Conservation (phyloP, 1,140 invertebrate species). For the Hermatobates lingyangjiaoensis region DNA sequence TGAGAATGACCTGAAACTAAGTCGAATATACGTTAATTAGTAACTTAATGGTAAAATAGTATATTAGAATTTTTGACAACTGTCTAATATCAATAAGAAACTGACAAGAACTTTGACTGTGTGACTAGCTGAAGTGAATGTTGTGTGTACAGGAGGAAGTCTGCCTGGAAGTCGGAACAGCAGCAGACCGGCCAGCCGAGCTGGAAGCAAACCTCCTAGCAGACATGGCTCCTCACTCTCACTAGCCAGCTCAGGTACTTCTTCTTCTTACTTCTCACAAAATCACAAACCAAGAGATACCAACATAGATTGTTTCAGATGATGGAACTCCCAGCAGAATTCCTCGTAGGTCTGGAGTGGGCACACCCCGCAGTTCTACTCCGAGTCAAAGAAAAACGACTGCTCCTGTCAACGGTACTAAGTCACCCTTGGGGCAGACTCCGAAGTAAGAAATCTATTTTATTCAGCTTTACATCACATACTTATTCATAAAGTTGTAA, state of each 20-base stretch:
- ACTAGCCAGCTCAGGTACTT: slow-evolving; percentile 63
- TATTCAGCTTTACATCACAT: neutral
- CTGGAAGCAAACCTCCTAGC: slow-evolving; percentile 73
- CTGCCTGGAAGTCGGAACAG: slow-evolving; percentile 43
- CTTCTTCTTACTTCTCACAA: neutral
- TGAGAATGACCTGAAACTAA: no score
- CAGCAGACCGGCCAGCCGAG: slow-evolving; percentile 59
- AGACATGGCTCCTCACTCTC: slow-evolving; percentile 82
- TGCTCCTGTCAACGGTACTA: neutral
- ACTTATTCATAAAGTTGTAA: neutral
- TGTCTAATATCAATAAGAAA: no score
- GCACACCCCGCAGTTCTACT: neutral
- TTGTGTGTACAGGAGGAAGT: slow-evolving; percentile 24
- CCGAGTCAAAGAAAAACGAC: neutral
- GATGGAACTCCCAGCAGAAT: slow-evolving; percentile 7
- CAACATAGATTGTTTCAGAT: slow-evolving; percentile 1
- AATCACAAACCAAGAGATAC: neutral
- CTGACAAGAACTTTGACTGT: no score
- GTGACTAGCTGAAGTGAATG: neutral
- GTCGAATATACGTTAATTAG: no score
- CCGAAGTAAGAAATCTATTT: neutral
- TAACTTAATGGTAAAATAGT: no score
- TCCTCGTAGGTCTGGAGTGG: slow-evolving; percentile 1
- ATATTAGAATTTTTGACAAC: no score
- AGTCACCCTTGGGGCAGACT: slow-evolving; percentile 1